These are phyloP conservation scores for Aricia artaxerxes DNA, from an alignment of 2,888 invertebrate genomes.

Conservation along the genomic window DNA sequence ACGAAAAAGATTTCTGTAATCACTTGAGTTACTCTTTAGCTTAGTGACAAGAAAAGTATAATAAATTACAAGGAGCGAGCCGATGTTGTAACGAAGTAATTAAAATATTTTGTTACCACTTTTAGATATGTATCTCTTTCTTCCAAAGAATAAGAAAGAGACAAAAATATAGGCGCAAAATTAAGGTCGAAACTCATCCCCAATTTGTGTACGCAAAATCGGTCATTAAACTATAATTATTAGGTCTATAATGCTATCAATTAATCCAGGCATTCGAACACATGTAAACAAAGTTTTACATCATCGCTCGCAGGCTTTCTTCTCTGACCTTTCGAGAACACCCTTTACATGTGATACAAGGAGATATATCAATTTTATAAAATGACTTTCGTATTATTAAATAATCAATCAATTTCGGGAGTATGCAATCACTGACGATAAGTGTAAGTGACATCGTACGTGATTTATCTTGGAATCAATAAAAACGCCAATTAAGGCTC, in stretches of 20 bases:
- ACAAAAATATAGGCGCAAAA: background rate
- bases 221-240: constrained; percentile 1
- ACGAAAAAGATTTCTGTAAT: constrained; percentile 59
- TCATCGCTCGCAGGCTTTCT: constrained; percentile 51
- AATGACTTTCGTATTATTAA: constrained; percentile 30
- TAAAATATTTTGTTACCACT: constrained; percentile 52
- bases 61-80: constrained; percentile 54
- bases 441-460: constrained; percentile 22
- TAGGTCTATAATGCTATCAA: constrained; percentile 30
- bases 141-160: background rate
- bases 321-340: constrained; percentile 66
- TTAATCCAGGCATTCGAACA: background rate
- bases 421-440: constrained; percentile 24
- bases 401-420: constrained; percentile 28
- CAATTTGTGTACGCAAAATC: background rate
- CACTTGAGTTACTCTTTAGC: constrained; percentile 50
- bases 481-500: constrained; percentile 8
- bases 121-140: constrained; percentile 32
- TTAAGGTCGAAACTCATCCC: background rate
- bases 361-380: constrained; percentile 30
- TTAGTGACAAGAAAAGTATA: background rate
- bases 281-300: constrained; percentile 46
- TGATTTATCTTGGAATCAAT: constrained; percentile 26
- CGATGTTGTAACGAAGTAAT: constrained; percentile 62
- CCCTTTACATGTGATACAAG: constrained; percentile 40